phyloP scores from a whole-genome alignment of 2,797 vertebrate genomes.

The Scleropages formosus region DNA sequence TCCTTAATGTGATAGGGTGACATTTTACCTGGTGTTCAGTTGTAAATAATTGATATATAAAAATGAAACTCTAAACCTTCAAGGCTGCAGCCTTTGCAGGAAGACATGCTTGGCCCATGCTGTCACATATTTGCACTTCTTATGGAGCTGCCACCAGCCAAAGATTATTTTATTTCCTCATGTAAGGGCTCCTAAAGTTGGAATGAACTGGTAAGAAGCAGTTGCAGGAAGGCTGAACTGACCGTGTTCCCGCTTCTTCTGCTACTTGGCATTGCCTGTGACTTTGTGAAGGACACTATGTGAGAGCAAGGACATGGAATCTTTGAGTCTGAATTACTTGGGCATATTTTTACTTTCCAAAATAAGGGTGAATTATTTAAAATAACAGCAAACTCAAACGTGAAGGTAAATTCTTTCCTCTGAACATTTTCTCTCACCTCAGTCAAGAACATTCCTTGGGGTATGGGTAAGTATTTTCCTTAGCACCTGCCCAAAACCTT shows the following conservation, averaged over 20 bases:
- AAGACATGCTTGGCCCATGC: not conserved
- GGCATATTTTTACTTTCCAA: conserved; percentile 36
- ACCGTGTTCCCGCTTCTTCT: not conserved
- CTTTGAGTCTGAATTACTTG: conserved; percentile 23
- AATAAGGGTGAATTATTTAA: conserved; percentile 32
- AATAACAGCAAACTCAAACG: conserved; percentile 29
- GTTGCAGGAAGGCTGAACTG: not conserved
- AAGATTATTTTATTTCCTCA: not conserved
- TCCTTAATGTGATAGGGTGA: no score
- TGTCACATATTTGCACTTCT: not conserved
- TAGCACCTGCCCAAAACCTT: conserved; percentile 18
- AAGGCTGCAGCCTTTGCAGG: not conserved
- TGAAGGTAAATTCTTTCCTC: conserved; percentile 39
- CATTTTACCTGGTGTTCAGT: not conserved
- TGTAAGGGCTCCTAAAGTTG: no score
- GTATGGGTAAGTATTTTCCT: conserved; percentile 31
- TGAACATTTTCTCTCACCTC: conserved; percentile 33
- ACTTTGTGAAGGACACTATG: not conserved
- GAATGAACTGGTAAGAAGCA: not conserved
- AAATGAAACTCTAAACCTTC: not conserved
- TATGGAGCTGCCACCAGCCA: not conserved
- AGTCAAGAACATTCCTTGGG: conserved; percentile 23
- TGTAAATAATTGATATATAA: not conserved
- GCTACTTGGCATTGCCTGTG: not conserved
- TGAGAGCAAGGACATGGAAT: conserved; percentile 29